A percentile compares a stretch with the other conserved stretches of the same genome.
phyloP scores from a whole-genome alignment of 2,113 vertebrate genomes.

The Poeciliopsis turrubarensis region DNA sequence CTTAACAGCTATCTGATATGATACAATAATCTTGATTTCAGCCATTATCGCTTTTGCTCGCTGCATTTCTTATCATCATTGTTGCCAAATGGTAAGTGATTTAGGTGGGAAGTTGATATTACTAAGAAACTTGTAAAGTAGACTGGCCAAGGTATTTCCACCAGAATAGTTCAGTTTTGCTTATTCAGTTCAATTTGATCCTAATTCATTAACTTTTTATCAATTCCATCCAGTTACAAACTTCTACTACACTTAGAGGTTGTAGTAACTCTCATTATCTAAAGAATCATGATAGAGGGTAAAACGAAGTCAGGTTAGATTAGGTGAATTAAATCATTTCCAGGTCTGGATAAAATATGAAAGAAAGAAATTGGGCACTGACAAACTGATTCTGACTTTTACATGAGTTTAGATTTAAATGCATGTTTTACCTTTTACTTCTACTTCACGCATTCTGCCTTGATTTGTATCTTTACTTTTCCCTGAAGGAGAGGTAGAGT shows the following conservation, averaged over 20 bases:
- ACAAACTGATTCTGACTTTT: not conserved
- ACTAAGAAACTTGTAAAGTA: conserved; percentile 36
- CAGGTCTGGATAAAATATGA: not conserved
- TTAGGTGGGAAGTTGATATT: conserved; percentile 60
- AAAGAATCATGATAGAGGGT: not conserved
- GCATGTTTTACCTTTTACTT: not conserved
- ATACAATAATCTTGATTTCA: conserved; percentile 70
- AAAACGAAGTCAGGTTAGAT: not conserved
- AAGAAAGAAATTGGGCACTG: not conserved
- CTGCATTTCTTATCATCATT: conserved; percentile 53
- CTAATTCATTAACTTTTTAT: not conserved
- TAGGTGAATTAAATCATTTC: not conserved
- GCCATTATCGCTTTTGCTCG: conserved; percentile 47
- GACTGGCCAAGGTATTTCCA: not conserved
- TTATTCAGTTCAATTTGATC: not conserved
- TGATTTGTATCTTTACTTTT: not conserved
- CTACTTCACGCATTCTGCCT: not conserved
- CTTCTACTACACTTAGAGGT: too few relatives aligned
- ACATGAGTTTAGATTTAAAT: not conserved
- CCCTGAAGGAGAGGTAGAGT: too few relatives aligned
- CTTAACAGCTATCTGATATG: conserved; percentile 72
- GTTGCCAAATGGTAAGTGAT: conserved; percentile 36
- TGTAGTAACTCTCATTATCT: too few relatives aligned
- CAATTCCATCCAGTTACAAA: too few relatives aligned
- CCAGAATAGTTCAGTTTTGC: not conserved